phyloP scores from a whole-genome alignment of 2,797 vertebrate species.

The Typhlichthys eigenmanni region DNA sequence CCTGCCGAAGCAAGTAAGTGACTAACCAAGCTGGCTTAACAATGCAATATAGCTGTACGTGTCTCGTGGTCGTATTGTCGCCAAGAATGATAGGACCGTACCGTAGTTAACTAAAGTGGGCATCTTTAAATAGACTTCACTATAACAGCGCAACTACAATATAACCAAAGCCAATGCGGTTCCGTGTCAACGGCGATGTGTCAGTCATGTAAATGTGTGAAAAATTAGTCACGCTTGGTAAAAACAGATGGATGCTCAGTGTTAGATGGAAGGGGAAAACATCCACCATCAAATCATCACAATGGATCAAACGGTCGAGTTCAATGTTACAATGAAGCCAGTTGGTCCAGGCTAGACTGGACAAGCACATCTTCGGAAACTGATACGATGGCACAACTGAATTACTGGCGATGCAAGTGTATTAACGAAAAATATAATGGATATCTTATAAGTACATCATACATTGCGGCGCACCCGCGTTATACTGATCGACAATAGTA shows the following conservation, averaged over 20 bases:
- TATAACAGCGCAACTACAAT: background rate
- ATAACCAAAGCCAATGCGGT: slow-evolving; percentile 21
- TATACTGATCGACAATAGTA: slow-evolving; percentile 14
- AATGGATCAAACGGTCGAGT: slow-evolving; percentile 35
- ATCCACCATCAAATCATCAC: slow-evolving; percentile 26
- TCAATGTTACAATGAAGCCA: slow-evolving; percentile 19
- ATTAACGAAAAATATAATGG: slow-evolving; percentile 39
- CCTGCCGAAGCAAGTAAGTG: slow-evolving; percentile 46
- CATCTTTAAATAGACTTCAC: slow-evolving; percentile 35
- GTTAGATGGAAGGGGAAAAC: slow-evolving; percentile 9
- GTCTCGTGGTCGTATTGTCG: slow-evolving; percentile 2
- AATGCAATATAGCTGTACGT: slow-evolving; percentile 10
- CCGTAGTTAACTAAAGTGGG: slow-evolving; percentile 19
- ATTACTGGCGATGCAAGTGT: slow-evolving; percentile 47
- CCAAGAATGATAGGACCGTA: slow-evolving; percentile 3
- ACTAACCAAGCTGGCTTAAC: slow-evolving; percentile 36
- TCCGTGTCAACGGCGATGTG: slow-evolving; percentile 25
- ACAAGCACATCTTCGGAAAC: slow-evolving; percentile 42
- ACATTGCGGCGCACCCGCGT: slow-evolving; percentile 28
- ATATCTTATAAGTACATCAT: slow-evolving; percentile 23
- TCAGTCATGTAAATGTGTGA: slow-evolving; percentile 48
- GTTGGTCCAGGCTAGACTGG: slow-evolving; percentile 30
- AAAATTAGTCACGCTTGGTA: slow-evolving; percentile 33
- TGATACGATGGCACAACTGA: slow-evolving; percentile 56
- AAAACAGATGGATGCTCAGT: slow-evolving; percentile 17